Evolutionary conservation across 2,797 vertebrate species (phyloP), one percentile per base, ranked within the genome.

Genomic region (Myiotriccus ornatus): DNA sequence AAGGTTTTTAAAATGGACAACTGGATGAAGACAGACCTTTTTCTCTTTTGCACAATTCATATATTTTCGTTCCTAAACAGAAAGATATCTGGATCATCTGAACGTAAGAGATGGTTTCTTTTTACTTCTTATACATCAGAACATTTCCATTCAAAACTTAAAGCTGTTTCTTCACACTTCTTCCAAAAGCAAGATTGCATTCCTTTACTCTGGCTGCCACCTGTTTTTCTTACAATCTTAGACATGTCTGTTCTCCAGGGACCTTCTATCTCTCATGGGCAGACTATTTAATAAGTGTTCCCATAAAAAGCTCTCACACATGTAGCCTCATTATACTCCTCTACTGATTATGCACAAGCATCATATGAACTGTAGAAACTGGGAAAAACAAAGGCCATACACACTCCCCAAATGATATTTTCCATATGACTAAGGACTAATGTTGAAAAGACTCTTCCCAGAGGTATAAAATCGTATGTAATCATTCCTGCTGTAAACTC

Each of bases 321-420:
- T 3, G 14, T 46, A 71, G 34, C 43, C 52, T n/a, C 27, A n/a
- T 57, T 76, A 50, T 43, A 20, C 9, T 81, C n/a, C 47, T 59
- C 27, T n/a, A 67, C 22, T 3, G 2, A 50, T 32, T 39, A 59
- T 67, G 32, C 20, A 55, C 14, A 70, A 80, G 12, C 27, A 67
- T 52, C 37, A 47, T 2, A 53, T 4, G 39, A 55, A 87, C n/a
- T 43, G 30, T 5, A 30, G 17, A 77, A 80, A 25, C 12, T 20
- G 9, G 15, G 10, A n/a, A 62, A 59, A 76, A 57, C 5, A 55
- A 78, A 85, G n/a, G 9, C 27, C 12, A 46, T 25, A 20, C 15
- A 52, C 0, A 1, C 6, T 41, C 18, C 7, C 18, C 25, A 74
- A 43, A 49, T 18, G 0, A 24, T 28, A 9, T 70, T 90, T 85